phyloP scores from a whole-genome alignment of 2,888 invertebrate species.

The Phytoseiulus persimilis region DNA sequence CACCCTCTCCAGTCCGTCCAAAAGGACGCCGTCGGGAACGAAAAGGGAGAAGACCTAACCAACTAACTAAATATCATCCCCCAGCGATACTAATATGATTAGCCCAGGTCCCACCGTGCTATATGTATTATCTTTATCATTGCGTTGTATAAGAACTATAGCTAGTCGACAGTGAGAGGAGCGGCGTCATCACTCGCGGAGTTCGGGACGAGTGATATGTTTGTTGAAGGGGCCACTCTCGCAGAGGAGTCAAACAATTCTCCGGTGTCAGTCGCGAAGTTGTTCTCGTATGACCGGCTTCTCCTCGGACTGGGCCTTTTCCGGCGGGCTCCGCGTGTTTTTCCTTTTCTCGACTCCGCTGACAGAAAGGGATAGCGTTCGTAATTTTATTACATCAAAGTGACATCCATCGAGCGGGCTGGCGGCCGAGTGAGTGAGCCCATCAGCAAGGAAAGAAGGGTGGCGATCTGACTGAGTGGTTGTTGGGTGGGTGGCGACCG shows the following conservation, averaged over 20 bases:
- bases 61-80: background rate
- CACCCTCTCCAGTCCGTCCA: too few relatives aligned
- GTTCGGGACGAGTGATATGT: background rate
- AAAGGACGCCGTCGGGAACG: background rate
- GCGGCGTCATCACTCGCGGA: background rate
- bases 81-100: background rate
- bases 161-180: background rate
- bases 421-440: background rate
- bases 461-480: background rate
- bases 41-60: background rate
- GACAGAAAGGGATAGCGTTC: background rate
- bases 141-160: background rate
- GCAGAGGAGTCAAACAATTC: background rate
- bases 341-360: background rate
- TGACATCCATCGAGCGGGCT: background rate
- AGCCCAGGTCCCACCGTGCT: background rate
- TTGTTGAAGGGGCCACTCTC: background rate
- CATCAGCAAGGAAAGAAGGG: too few relatives aligned
- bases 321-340: background rate
- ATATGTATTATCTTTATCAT: background rate
- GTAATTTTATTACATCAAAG: background rate
- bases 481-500: background rate
- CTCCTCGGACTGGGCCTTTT: background rate
- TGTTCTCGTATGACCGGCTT: background rate
- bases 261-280: background rate